Base-by-base conservation (phyloP, 1,140 invertebrate species). In the Mactra quadrangularis region DNA sequence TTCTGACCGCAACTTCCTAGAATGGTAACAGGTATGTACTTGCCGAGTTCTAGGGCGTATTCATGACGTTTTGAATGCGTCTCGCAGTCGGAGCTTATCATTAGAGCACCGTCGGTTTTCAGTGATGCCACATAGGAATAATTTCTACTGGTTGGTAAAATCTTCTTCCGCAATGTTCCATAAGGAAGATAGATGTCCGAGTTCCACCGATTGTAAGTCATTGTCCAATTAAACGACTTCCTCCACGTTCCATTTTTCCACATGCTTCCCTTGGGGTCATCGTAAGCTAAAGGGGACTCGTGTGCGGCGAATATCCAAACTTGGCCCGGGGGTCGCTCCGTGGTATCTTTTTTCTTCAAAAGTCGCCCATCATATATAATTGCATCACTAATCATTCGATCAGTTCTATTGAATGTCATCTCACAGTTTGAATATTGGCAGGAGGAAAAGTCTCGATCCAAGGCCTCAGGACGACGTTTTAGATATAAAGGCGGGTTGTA, bases 131-230 rank as follows among this genome's bases (percentile, higher is more conserved):
- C 25, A 13, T 22, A 22, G 11, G n/a, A 19, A 27, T 25, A 25
- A 47, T 47, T 47, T 22, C 15, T 45, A 9, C 11, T 25, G 4
- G 19, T 22, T 41, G 3, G 1, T 27, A 0, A 11, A 3, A 1
- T 0, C 17, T 47, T 66, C 41, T 45, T 66, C 3, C 17, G 33
- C 1, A 62, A n/a, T 45, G 15, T 38, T 25, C 62, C 62, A 29
- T 66, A 66, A 22, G 62, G 62, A 3, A 66, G 41, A 47, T 22
- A 47, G 13, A 45, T 66, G 11, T 66, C 62, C 13, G 62, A 7
- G 41, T 13, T 9, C 6, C 1, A 27, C 1, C 7, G 4, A 9
- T 66, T 29, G 17, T 66, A 66, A 22, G 35, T 45, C 62, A 45
- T 9, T 22, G 6, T 66, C 38, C 62, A 47, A 35, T 66, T 66